Base-by-base conservation (phyloP, 2,888 invertebrate species). In the Petrolisthes cinctipes region DNA sequence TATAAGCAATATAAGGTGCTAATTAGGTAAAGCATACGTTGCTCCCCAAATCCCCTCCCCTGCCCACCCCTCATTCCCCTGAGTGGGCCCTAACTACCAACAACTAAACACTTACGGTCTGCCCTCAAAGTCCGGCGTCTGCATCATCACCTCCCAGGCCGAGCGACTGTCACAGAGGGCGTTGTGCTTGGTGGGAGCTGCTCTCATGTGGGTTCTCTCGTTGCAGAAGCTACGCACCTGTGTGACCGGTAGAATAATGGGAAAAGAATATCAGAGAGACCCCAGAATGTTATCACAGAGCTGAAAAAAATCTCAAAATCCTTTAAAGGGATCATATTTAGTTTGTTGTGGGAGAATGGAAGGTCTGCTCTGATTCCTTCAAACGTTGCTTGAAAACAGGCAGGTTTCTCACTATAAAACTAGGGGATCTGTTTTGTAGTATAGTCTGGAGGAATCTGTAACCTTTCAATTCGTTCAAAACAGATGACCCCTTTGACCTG, bases 201-300 rank as follows among this genome's bases (percentile, higher is more conserved):
- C 83, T 11, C 82, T 17, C 75, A 86, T 82, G 84, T 91, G 95
- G 68, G 93, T 95, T 53, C 93, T 93, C 75, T 94, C 94, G 91
- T 95, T 94, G 92, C 95, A 95, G 92, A 95, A 95, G 54, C 23
- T 78, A 51, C 56, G 76, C 11, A 90, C 86, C 90, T 90, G 80
- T 23, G 68, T 23, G 14, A 23, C 6, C 6, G 9, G 23, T n/a
- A 61, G 14, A 53, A 9, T 51, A n/a, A 51, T 51, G 23, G 53
- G 54, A n/a, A 76, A 6, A 51, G 1, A 76, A 23, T 37, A 17
- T 37, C 76, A 76, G 14, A 76, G 14, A 76, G 14, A 76, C 37
- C 20, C 51, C 20, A 37, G 37, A 37, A 37, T 37, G 37, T 37
- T 2, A 37, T 37, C 37, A 37, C 37, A 1, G 37, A 37, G 37